A percentile compares a stretch with the other conserved stretches of the same genome.
phyloP scores from a whole-genome alignment of 2,888 invertebrate genomes.

The Melinaea marsaeus region DNA sequence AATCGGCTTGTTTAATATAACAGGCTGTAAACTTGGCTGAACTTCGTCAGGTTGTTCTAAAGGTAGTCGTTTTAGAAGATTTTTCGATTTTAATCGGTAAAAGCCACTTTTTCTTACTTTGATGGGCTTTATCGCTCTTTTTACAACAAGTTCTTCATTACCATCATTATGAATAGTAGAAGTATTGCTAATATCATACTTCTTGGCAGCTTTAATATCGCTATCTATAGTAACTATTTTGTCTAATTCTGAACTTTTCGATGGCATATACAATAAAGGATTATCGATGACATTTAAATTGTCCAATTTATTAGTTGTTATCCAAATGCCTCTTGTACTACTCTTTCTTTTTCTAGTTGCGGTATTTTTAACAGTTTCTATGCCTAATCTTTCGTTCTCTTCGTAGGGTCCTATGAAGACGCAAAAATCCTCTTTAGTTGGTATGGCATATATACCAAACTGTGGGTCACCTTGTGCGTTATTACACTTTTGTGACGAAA shows the following conservation, averaged over 20 bases:
- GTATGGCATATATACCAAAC: constrained; percentile 70
- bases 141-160: too few species aligned
- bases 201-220: background rate
- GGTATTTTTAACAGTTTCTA: constrained; percentile 57
- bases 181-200: too few species aligned
- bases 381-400: constrained; percentile 56
- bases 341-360: constrained; percentile 35
- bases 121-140: too few species aligned
- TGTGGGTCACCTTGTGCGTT: constrained; percentile 45
- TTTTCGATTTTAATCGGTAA: too few species aligned
- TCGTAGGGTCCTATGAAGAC: constrained; percentile 71
- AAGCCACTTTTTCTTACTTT: too few species aligned
- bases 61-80: too few species aligned
- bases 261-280: constrained; percentile 58
- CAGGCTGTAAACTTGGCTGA: too few species aligned
- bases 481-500: constrained; percentile 56
- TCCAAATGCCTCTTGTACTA: constrained; percentile 63
- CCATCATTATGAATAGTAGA: too few species aligned
- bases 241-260: constrained; percentile 17
- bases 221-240: constrained; percentile 23
- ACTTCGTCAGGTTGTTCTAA: too few species aligned
- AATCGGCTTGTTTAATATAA: too few species aligned
- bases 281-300: constrained; percentile 61
- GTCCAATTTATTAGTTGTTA: constrained; percentile 60
- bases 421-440: constrained; percentile 50